Evolutionary conservation across 2,888 invertebrate species (phyloP).

Genomic region (Chalcosyrphus nemorum): DNA sequence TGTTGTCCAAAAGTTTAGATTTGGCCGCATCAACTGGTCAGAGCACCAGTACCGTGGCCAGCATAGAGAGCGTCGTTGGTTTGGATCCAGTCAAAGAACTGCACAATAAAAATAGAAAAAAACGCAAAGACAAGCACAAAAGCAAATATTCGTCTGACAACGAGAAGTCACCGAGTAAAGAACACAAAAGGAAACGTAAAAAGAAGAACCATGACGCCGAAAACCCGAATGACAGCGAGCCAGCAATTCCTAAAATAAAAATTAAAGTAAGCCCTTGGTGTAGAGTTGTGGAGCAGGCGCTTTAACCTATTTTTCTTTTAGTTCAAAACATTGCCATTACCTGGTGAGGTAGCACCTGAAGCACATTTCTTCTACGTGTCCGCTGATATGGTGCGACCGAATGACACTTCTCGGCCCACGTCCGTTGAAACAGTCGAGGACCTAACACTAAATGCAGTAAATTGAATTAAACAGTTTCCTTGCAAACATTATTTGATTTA

Average conservation of each 20-base stretch:
- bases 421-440: slow-evolving; percentile 82
- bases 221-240: slow-evolving; percentile 81
- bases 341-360: slow-evolving; percentile 88
- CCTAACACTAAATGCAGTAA: slow-evolving; percentile 69
- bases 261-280: slow-evolving; percentile 86
- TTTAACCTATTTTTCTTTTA: slow-evolving; percentile 32
- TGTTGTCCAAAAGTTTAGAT: slow-evolving; percentile 46
- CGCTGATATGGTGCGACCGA: slow-evolving; percentile 83
- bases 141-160: slow-evolving; percentile 85
- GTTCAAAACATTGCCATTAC: slow-evolving; percentile 81
- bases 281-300: too few relatives aligned
- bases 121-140: slow-evolving; percentile 90
- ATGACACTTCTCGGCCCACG: slow-evolving; percentile 80
- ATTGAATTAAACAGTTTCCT: not conserved
- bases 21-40: slow-evolving; percentile 60
- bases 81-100: slow-evolving; percentile 75
- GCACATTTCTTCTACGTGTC: slow-evolving; percentile 91
- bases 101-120: slow-evolving; percentile 86
- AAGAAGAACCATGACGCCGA: slow-evolving; percentile 87
- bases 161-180: slow-evolving; percentile 86
- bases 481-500: not conserved
- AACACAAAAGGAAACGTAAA: slow-evolving; percentile 91
- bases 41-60: slow-evolving; percentile 61
- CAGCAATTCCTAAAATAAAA: slow-evolving; percentile 87
- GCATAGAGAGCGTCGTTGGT: slow-evolving; percentile 74